A percentile compares a stretch with the other conserved stretches of the same genome.
Evolutionary conservation across 2,888 invertebrate genomes (phyloP).

Genomic region (Apotomis betuletana): DNA sequence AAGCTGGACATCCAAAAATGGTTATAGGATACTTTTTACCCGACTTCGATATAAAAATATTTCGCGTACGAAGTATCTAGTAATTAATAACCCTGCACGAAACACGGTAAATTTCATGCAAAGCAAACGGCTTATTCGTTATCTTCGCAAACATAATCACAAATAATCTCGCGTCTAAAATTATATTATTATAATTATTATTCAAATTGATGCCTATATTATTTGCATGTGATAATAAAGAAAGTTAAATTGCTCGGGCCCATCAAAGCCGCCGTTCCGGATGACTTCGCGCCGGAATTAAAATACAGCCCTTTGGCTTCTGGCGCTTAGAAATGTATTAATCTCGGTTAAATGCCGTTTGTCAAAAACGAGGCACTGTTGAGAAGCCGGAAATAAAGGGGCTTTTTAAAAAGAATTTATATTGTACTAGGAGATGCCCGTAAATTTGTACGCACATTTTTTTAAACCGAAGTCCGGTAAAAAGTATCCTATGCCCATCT

Average conservation of each 20-base stretch:
- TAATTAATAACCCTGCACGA: no score
- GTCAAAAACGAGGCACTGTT: slow-evolving; percentile 12
- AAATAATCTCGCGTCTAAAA: slow-evolving; percentile 10
- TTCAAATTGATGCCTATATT: slow-evolving; percentile 34
- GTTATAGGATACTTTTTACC: no score
- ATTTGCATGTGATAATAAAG: slow-evolving; percentile 43
- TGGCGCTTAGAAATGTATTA: slow-evolving; percentile 36
- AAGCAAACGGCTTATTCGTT: no score
- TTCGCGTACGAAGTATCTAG: no score
- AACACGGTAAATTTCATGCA: no score
- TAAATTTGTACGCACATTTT: no score
- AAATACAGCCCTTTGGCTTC: slow-evolving; percentile 33
- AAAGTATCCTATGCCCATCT: no score
- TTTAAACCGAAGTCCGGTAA: no score
- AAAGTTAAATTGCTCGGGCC: slow-evolving; percentile 40
- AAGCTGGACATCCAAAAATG: no score
- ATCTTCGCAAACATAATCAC: slow-evolving; percentile 6
- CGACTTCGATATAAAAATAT: no score
- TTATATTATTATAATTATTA: slow-evolving; percentile 32
- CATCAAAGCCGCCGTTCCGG: slow-evolving; percentile 16
- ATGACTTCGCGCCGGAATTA: slow-evolving; percentile 24
- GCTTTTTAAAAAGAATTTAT: slow-evolving; percentile 3
- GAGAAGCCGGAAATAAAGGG: slow-evolving; percentile 18
- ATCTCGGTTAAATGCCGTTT: slow-evolving; percentile 22
- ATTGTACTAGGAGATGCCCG: neutral